Evolutionary conservation across 2,113 vertebrate genomes (phyloP).

Genomic region (Turnix velox): DNA sequence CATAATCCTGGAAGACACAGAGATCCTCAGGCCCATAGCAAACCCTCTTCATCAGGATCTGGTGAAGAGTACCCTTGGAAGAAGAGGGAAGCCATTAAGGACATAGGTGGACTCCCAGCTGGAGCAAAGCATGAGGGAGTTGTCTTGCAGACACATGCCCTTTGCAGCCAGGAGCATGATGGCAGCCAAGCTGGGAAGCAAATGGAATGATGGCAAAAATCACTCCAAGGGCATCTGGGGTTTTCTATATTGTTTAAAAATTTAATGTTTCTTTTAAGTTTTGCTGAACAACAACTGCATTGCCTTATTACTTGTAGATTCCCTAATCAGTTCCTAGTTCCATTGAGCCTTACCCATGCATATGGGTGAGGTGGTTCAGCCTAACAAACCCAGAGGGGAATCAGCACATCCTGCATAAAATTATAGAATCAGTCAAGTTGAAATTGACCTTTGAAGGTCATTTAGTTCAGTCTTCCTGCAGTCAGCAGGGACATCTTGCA

Average conservation of each 20-base stretch:
- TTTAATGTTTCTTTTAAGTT: neutral
- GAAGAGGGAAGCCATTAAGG: neutral
- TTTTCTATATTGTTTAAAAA: neutral
- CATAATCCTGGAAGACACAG: neutral
- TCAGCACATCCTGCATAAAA: neutral
- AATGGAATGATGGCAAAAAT: neutral
- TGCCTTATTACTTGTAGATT: neutral
- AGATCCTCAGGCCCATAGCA: neutral
- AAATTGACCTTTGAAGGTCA: too few species aligned
- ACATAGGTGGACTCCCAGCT: neutral
- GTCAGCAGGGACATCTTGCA: too few species aligned
- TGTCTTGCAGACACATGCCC: accelerated
- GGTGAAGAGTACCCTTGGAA: neutral
- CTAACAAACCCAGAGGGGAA: neutral
- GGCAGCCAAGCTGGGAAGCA: accelerated
- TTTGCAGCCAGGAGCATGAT: neutral
- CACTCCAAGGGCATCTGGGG: neutral
- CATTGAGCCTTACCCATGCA: accelerated
- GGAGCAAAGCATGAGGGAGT: accelerated
- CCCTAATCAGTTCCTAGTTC: accelerated
- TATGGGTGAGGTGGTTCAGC: neutral
- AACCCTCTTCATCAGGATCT: neutral
- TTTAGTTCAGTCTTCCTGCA: too few species aligned
- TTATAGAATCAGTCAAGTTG: too few species aligned
- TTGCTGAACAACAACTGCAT: neutral